phyloP scores from a whole-genome alignment of 2,113 vertebrate genomes.

The Microtus montanus region DNA sequence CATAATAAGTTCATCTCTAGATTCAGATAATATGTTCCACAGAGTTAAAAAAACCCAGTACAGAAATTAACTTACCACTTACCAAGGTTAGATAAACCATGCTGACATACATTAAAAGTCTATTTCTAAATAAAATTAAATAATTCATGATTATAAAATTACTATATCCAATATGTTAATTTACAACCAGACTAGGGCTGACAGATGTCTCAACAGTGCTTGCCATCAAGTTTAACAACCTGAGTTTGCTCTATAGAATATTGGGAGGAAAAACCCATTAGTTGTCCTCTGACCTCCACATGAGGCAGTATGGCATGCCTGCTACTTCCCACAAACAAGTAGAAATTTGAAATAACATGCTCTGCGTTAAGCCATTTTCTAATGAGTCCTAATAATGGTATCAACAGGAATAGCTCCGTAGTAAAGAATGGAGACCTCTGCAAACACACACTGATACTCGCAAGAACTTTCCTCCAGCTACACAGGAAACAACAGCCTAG shows the following conservation, averaged over 20 bases:
- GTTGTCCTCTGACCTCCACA: not conserved
- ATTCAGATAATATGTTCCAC: not conserved
- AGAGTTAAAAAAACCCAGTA: not conserved
- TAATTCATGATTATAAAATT: conserved; percentile 4
- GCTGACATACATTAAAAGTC: not conserved
- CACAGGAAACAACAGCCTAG: not conserved
- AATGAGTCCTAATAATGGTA: not conserved
- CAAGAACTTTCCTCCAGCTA: not conserved
- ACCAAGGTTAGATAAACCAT: not conserved
- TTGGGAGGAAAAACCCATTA: not conserved
- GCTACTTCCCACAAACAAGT: not conserved
- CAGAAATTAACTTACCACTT: conserved; percentile 25
- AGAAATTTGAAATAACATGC: not conserved
- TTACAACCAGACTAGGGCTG: not conserved
- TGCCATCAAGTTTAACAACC: not conserved
- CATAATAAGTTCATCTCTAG: conserved; percentile 14
- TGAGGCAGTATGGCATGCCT: not conserved
- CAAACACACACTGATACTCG: not conserved
- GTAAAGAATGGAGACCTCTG: not conserved
- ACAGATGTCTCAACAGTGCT: not conserved
- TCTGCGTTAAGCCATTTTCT: not conserved
- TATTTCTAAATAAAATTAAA: conserved; percentile 58
- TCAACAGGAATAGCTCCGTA: not conserved
- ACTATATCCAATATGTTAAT: not conserved
- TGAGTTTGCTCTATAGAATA: no score